Conservation (phyloP, 2,797 vertebrate genomes). For the Sarcoramphus papa region DNA sequence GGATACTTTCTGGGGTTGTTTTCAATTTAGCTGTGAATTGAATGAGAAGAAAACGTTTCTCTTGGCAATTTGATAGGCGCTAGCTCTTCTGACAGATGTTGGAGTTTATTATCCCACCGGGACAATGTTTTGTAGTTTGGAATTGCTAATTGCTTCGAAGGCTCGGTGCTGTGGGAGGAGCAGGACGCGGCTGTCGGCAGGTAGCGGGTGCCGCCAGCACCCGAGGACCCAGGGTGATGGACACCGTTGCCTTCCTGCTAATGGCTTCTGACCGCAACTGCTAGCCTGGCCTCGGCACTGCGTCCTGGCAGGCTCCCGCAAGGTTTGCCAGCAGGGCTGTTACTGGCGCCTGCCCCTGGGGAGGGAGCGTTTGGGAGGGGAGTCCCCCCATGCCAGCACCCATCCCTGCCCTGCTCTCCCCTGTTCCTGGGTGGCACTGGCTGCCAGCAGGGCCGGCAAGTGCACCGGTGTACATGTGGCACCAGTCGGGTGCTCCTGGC, state of each 20-base stretch:
- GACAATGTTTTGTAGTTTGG: constrained; percentile 66
- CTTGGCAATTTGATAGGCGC: constrained; percentile 75
- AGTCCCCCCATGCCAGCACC: neutral
- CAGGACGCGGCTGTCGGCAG: constrained; percentile 13
- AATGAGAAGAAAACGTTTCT: constrained; percentile 79
- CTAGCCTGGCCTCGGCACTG: neutral
- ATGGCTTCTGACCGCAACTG: neutral
- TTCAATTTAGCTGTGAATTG: constrained; percentile 76
- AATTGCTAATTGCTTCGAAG: constrained; percentile 76
- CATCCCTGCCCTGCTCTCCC: neutral
- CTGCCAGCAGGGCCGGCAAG: neutral
- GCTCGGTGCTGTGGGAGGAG: constrained; percentile 14
- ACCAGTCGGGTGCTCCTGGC: neutral
- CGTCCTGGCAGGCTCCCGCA: fast-evolving
- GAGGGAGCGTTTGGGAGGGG: neutral
- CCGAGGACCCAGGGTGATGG: neutral
- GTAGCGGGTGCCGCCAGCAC: neutral
- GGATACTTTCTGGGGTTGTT: constrained; percentile 75
- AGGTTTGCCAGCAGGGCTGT: neutral
- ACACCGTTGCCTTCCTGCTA: neutral
- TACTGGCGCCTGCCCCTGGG: neutral
- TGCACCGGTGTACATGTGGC: fast-evolving
- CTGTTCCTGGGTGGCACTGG: fast-evolving
- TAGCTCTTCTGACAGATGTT: constrained; percentile 78
- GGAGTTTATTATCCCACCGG: constrained; percentile 75